Conservation (phyloP, 2,113 vertebrate genomes). For the Pholis gunnellus region DNA sequence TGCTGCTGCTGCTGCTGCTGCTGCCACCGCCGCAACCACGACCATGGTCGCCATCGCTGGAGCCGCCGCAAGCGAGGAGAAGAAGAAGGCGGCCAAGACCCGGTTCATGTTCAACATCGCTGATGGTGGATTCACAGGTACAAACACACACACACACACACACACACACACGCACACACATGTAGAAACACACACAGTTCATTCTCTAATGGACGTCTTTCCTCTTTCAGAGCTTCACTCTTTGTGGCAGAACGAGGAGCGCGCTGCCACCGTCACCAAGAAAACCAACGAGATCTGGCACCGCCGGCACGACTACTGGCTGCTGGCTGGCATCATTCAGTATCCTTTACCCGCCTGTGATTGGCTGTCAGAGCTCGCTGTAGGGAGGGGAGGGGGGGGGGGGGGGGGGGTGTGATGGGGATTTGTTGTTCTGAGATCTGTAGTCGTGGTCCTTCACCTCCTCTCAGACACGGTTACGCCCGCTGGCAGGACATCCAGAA, state of each 20-base stretch:
- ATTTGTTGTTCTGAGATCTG: not conserved
- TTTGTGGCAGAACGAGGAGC: conserved; percentile 97
- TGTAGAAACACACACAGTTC: not conserved
- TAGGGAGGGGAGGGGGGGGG: not conserved
- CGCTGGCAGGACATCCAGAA: conserved; percentile 99
- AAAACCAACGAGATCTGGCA: conserved; percentile 99
- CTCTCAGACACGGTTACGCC: conserved; percentile 94
- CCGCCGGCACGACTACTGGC: conserved; percentile 98
- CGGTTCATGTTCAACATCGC: conserved; percentile 99
- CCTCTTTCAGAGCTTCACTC: conserved; percentile 92
- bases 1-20: not conserved
- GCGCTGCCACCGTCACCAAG: conserved; percentile 97
- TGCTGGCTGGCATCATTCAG: conserved; percentile 98
- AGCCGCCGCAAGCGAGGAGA: conserved; percentile 80
- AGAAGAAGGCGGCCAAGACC: conserved; percentile 89
- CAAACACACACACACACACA: not conserved
- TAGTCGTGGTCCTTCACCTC: conserved; percentile 7
- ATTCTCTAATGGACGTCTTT: not conserved
- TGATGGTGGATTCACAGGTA: conserved; percentile 98
- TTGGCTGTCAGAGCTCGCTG: not conserved
- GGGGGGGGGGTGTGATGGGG: accelerated
- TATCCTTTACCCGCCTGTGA: conserved; percentile 87
- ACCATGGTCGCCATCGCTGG: not conserved
- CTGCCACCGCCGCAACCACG: not conserved
- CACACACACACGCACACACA: not conserved